These are phyloP conservation scores for Chaetops frenatus DNA, from an alignment of 2,113 vertebrate species.

Conservation along the genomic window DNA sequence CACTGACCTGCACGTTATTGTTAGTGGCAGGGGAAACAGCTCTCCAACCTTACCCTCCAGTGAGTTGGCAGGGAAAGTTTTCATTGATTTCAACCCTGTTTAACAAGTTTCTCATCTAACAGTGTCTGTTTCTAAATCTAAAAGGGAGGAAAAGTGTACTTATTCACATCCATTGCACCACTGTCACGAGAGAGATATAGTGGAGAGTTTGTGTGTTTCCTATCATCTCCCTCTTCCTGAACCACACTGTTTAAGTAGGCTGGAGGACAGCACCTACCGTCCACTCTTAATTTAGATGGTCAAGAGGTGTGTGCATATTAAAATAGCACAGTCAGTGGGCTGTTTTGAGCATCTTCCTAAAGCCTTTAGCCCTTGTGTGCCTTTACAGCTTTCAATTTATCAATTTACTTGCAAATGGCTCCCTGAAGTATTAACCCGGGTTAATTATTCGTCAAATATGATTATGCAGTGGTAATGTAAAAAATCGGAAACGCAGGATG, in stretches of 20 bases:
- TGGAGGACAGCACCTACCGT: not conserved
- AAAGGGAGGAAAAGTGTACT: not conserved
- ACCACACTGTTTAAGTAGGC: not conserved
- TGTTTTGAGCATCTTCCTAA: constrained; percentile 12
- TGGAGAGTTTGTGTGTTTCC: not conserved
- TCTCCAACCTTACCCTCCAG: not conserved
- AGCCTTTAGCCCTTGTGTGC: constrained; percentile 38
- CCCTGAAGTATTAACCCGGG: constrained; percentile 84
- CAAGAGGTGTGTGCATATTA: not conserved
- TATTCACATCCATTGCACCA: not conserved
- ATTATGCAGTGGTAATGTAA: constrained; percentile 87
- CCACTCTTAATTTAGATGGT: constrained; percentile 25
- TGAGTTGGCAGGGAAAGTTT: not conserved
- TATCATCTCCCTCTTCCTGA: not conserved
- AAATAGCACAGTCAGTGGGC: not conserved
- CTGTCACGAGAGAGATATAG: not conserved
- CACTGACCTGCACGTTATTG: not conserved
- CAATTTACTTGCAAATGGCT: constrained; percentile 86
- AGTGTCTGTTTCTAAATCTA: not conserved
- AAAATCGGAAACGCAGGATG: constrained; percentile 82
- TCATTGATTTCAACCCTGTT: not conserved
- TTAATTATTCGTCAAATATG: constrained; percentile 93
- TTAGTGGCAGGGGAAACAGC: not conserved
- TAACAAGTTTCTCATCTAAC: not conserved
- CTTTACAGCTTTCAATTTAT: constrained; percentile 76